phyloP scores from a whole-genome alignment of 2,888 invertebrate species.

The Elmis aenea region DNA sequence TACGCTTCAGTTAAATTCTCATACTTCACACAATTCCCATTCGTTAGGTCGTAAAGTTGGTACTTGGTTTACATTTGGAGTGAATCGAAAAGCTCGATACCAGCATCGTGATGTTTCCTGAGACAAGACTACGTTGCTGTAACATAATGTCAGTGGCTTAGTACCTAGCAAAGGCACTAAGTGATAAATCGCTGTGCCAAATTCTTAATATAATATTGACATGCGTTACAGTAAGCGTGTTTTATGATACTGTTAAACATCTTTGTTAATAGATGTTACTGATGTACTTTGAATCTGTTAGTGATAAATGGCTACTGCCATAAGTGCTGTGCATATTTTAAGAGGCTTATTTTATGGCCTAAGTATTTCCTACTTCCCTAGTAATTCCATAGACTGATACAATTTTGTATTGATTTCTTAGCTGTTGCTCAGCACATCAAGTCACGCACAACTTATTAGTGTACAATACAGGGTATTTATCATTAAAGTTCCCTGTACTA shows the following conservation, averaged over 20 bases:
- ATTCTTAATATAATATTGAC: constrained; percentile 13
- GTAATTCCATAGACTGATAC: too few relatives aligned
- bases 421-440: too few relatives aligned
- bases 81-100: constrained; percentile 50
- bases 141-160: constrained; percentile 25
- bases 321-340: constrained; percentile 25
- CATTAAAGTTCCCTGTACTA: constrained; percentile 18
- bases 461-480: too few relatives aligned
- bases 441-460: too few relatives aligned
- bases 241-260: too few relatives aligned
- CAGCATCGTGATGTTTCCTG: constrained; percentile 47
- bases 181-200: constrained; percentile 22
- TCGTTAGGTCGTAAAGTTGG: constrained; percentile 54
- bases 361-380: too few relatives aligned
- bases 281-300: constrained; percentile 17
- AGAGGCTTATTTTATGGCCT: too few relatives aligned
- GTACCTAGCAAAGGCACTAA: constrained; percentile 10
- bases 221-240: constrained; percentile 15
- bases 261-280: too few relatives aligned
- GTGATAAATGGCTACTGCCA: constrained; percentile 27
- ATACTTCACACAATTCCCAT: constrained; percentile 41
- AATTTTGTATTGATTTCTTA: too few relatives aligned
- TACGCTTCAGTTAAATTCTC: constrained; percentile 28
- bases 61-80: constrained; percentile 56
- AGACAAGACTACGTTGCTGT: constrained; percentile 51